Evolutionary conservation across 2,113 vertebrate species (phyloP).

Genomic region (Pica pica): DNA sequence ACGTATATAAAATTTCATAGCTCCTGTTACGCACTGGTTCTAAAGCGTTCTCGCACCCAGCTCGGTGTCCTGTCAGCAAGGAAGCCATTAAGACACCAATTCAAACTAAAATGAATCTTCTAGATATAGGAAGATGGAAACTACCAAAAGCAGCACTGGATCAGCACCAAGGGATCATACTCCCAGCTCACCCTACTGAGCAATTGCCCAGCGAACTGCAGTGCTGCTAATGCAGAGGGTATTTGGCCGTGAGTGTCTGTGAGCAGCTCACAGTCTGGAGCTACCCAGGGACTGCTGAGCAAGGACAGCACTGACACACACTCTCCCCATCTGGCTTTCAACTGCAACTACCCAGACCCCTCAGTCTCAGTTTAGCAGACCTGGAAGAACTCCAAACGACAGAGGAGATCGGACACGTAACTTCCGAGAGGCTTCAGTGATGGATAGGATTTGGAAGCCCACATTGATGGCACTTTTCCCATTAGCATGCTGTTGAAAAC

Average conservation of each 20-base stretch:
- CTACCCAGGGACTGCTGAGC: neutral
- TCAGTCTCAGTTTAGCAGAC: conserved; percentile 44
- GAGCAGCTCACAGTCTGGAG: neutral
- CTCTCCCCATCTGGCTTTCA: neutral
- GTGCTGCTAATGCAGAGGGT: neutral
- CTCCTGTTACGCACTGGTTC: neutral
- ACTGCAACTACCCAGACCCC: neutral
- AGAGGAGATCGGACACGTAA: conserved; percentile 83
- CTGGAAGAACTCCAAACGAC: conserved; percentile 85
- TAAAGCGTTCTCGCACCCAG: neutral
- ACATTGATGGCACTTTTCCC: conserved; percentile 86
- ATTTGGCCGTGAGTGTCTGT: neutral
- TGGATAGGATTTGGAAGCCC: conserved; percentile 91
- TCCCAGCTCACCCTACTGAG: neutral
- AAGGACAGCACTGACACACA: neutral
- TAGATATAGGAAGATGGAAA: neutral
- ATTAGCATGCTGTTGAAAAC: conserved; percentile 87
- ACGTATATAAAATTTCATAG: neutral
- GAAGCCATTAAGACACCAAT: neutral
- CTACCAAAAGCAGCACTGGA: neutral
- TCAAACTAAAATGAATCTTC: neutral
- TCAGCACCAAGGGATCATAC: neutral
- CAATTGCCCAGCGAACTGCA: neutral
- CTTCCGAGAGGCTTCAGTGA: conserved; percentile 88
- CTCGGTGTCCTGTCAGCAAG: neutral